phyloP scores from a whole-genome alignment of 2,797 vertebrate species.

The Pagetopsis macropterus region DNA sequence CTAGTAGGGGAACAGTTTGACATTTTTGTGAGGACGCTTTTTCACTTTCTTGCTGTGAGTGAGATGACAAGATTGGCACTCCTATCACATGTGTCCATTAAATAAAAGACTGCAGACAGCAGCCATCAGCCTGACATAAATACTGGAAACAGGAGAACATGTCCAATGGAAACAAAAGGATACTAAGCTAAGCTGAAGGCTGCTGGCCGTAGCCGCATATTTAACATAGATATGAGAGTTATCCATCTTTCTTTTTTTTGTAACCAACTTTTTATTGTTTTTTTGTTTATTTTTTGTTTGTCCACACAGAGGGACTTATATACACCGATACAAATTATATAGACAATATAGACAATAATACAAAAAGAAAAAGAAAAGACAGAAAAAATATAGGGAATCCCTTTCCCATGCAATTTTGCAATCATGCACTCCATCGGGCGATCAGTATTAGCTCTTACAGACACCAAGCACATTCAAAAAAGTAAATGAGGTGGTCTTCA shows the following conservation, averaged over 20 bases:
- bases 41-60: not conserved
- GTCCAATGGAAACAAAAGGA: no score
- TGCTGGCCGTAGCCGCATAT: no score
- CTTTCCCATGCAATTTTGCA: conserved; percentile 31
- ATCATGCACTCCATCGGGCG: conserved; percentile 52
- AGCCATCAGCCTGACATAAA: not conserved
- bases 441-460: conserved; percentile 38
- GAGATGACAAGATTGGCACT: not conserved
- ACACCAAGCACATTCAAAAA: conserved; percentile 44
- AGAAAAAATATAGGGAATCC: no score
- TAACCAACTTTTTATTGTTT: no score
- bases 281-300: no score
- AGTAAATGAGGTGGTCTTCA: conserved; percentile 36
- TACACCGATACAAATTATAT: no score
- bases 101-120: no score
- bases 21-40: not conserved
- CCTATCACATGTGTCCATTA: not conserved
- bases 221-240: not conserved
- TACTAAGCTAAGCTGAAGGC: not conserved
- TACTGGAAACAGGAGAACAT: not conserved
- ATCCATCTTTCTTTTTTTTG: no score
- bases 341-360: no score
- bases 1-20: not conserved
- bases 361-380: no score
- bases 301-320: no score